These are phyloP conservation scores for Allacma fusca DNA, from an alignment of 2,888 invertebrate genomes.

Conservation along the genomic window DNA sequence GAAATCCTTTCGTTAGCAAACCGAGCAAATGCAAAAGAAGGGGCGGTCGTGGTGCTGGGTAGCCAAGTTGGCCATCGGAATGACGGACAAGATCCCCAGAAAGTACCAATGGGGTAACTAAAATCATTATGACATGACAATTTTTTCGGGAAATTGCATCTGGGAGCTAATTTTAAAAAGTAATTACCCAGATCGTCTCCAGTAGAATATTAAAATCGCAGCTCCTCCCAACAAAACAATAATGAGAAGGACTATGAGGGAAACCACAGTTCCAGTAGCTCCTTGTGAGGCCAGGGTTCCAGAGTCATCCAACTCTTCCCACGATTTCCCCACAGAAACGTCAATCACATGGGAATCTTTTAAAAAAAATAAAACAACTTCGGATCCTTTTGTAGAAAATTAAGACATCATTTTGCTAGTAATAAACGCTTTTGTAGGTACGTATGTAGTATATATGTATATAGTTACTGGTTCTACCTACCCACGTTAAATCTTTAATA, in stretches of 20 bases:
- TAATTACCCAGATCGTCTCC: slow-evolving; percentile 46
- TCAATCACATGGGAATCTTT: slow-evolving; percentile 44
- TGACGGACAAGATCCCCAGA: slow-evolving; percentile 20
- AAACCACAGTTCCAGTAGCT: slow-evolving; percentile 47
- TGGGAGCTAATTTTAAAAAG: too few species aligned
- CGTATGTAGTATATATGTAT: too few species aligned
- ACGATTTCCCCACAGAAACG: slow-evolving; percentile 50
- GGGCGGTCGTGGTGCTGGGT: background rate
- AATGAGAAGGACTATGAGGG: slow-evolving; percentile 51
- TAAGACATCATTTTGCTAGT: too few species aligned
- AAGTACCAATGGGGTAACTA: background rate
- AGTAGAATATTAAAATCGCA: slow-evolving; percentile 52
- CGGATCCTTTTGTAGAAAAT: background rate
- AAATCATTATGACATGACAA: too few species aligned
- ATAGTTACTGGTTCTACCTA: too few species aligned
- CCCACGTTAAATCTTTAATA: background rate
- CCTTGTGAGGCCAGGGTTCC: slow-evolving; percentile 1
- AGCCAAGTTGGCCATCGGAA: slow-evolving; percentile 18
- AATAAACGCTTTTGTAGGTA: too few species aligned
- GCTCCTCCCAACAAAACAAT: slow-evolving; percentile 46
- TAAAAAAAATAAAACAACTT: slow-evolving; percentile 6
- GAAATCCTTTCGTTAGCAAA: slow-evolving; percentile 57
- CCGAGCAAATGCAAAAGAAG: slow-evolving; percentile 57
- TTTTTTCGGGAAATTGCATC: too few species aligned
- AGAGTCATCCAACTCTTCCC: slow-evolving; percentile 46